Base-by-base conservation (phyloP, 2,888 invertebrate species). In the Shargacucullia verbasci region DNA sequence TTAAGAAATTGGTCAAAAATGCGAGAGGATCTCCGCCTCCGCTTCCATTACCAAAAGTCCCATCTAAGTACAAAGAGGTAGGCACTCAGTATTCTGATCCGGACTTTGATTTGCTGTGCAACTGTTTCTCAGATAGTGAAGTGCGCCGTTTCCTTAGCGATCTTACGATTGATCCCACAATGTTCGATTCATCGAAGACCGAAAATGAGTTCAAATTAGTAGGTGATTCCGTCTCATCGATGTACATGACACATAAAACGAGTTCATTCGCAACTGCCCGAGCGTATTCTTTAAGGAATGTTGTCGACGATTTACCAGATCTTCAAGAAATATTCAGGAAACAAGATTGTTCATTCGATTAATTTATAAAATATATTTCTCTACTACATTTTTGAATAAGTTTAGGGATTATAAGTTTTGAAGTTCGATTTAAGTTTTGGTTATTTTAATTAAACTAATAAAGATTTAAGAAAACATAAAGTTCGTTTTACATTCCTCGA, bases 241-340 rank as follows among this genome's bases (percentile, higher is more conserved):
- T 48, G n/a, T 41, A 25, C 27, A n/a, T 59, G 12, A 29, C 14
- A 9, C 14, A 35, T 11, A 4, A 10, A 1, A 31, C 78, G 0
- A 62, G 57, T n/a, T 76, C 81, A 0, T 91, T 92, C 47, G 87
- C 81, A 0, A 79, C 63, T 0, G 81, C 82, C 0, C 77, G 88
- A 57, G 89, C 86, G 0, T 59, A 56, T 13, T 86, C 88, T 2
- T 73, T 92, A 33, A 81, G 78, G 49, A 75, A 78, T 47, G 56
- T 90, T 20, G 33, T 91, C 1, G 59, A 82, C 0, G 69, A 74
- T 0, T 63, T 83, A 0, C 84, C 89, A 0, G 78, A 86, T 37
- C 67, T 91, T 29, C 67, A 85, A 63, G 83, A 88, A 66, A 79
- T 92, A 73, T 92, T 91, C 60, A 84, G 66, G 49, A 87, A 80